These are phyloP conservation scores for Drosophila malerkotliana DNA, from an alignment of 1,140 invertebrate species.

Conservation along the genomic window DNA sequence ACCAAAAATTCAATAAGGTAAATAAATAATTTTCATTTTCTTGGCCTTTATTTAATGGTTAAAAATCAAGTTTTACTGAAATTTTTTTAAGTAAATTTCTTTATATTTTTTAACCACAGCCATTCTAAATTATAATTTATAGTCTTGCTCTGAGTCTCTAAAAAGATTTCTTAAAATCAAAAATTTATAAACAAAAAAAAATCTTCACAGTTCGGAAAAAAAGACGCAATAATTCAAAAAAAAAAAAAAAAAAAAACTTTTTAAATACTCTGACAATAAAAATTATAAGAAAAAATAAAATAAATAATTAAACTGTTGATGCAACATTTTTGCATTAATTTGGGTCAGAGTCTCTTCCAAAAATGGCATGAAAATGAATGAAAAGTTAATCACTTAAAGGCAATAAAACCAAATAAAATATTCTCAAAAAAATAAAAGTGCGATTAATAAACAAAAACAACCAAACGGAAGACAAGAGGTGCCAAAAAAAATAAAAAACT, in stretches of 20 bases:
- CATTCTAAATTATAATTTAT: too few relatives aligned
- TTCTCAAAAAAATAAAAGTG: conserved; percentile 24
- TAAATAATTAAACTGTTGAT: conserved; percentile 17
- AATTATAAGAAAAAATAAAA: conserved; percentile 17
- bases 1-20: not conserved
- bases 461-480: conserved; percentile 5
- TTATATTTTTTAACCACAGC: too few relatives aligned
- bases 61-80: too few relatives aligned
- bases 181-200: conserved; percentile 3
- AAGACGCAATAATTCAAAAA: too few relatives aligned
- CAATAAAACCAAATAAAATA: conserved; percentile 29
- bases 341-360: conserved; percentile 29
- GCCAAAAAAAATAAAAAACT: conserved; percentile 15
- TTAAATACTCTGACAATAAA: conserved; percentile 21
- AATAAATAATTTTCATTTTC: too few relatives aligned
- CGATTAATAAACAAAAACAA: conserved; percentile 39
- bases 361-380: conserved; percentile 42
- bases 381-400: not conserved
- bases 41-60: too few relatives aligned
- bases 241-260: not conserved
- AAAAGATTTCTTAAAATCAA: too few relatives aligned
- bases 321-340: conserved; percentile 23
- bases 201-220: too few relatives aligned
- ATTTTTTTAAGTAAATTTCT: too few relatives aligned
- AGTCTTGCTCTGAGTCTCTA: too few relatives aligned